These are phyloP conservation scores for Silurus meridionalis DNA, from an alignment of 2,113 vertebrate genomes.

Conservation along the genomic window DNA sequence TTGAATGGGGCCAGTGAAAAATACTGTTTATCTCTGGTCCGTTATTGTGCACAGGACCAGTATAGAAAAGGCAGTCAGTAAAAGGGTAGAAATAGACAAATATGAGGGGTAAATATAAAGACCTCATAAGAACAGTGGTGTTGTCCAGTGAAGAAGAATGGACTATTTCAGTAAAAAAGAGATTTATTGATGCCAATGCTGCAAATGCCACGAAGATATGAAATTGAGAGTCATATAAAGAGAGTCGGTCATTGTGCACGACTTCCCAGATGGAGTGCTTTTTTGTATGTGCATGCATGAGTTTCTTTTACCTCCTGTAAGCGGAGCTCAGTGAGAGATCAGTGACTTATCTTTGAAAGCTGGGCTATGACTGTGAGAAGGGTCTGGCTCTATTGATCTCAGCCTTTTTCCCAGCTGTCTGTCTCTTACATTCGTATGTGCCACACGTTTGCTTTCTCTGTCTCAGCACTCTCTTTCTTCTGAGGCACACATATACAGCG, in stretches of 20 bases:
- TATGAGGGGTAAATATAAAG: background rate
- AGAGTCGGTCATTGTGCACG: background rate
- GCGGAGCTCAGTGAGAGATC: slow-evolving; percentile 16
- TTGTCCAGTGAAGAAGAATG: background rate
- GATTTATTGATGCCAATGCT: background rate
- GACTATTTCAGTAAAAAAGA: background rate
- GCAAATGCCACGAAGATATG: slow-evolving; percentile 4
- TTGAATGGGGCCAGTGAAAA: background rate
- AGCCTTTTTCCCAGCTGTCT: background rate
- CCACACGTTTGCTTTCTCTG: background rate
- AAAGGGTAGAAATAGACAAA: background rate
- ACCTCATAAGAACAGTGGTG: background rate
- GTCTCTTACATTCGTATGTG: slow-evolving; percentile 10
- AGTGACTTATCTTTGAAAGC: slow-evolving; percentile 30
- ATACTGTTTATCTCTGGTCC: too few species aligned
- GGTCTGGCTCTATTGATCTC: slow-evolving; percentile 18
- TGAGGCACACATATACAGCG: background rate
- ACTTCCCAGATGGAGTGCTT: slow-evolving; percentile 11
- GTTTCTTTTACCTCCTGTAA: slow-evolving; percentile 14
- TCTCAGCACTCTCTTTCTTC: background rate
- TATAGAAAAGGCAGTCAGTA: background rate
- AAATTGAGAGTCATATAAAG: background rate
- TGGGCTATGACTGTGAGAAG: slow-evolving; percentile 9
- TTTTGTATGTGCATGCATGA: background rate
- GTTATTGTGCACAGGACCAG: background rate